Conservation (phyloP, 2,797 vertebrate genomes). For the Taeniopygia guttata region DNA sequence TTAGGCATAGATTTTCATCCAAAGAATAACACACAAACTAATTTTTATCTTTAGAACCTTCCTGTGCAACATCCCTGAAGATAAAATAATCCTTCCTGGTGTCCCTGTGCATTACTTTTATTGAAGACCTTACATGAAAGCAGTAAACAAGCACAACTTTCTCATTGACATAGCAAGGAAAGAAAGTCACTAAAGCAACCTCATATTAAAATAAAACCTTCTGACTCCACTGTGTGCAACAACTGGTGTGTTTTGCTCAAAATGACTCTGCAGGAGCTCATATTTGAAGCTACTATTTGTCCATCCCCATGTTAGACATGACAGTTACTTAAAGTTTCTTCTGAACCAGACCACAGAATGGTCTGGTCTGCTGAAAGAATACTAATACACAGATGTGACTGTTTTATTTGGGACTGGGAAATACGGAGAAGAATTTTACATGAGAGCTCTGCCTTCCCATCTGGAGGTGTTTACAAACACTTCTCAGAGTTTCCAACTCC, state of each 20-base stretch:
- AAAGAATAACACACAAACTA: background rate
- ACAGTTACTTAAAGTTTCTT: background rate
- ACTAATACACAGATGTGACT: background rate
- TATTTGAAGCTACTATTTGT: background rate
- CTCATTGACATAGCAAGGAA: background rate
- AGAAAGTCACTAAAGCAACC: background rate
- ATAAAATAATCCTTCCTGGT: background rate
- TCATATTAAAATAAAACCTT: background rate
- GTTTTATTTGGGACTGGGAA: background rate
- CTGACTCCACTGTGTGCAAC: background rate
- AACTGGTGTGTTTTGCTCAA: background rate
- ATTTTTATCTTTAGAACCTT: background rate
- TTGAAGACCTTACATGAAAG: background rate
- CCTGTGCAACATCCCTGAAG: background rate
- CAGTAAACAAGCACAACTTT: background rate
- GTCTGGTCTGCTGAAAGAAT: background rate
- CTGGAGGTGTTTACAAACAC: slow-evolving; percentile 35
- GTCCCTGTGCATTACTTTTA: background rate
- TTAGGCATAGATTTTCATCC: background rate
- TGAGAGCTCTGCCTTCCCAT: background rate
- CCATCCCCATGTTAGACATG: background rate
- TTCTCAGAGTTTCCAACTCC: background rate
- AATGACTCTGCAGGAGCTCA: background rate
- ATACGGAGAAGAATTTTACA: background rate
- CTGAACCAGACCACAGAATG: background rate